These are phyloP conservation scores for Epistrophella euchroma DNA, from an alignment of 2,888 invertebrate species.

Conservation along the genomic window DNA sequence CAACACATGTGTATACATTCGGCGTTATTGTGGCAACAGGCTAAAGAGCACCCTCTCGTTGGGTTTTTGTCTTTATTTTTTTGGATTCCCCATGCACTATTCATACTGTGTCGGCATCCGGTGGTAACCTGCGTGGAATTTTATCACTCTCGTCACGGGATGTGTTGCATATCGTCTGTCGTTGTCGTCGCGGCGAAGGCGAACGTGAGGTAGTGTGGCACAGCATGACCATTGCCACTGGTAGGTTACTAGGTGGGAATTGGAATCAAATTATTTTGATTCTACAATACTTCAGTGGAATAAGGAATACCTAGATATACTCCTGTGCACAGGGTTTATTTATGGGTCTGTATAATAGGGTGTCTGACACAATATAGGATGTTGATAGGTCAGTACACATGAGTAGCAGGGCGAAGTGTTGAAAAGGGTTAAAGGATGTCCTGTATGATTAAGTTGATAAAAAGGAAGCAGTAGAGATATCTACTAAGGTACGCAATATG, in stretches of 20 bases:
- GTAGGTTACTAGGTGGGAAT: constrained; percentile 64
- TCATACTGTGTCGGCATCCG: constrained; percentile 45
- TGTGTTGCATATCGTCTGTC: constrained; percentile 52
- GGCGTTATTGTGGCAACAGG: constrained; percentile 31
- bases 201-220: constrained; percentile 52
- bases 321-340: constrained; percentile 28
- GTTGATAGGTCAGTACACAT: neutral
- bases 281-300: constrained; percentile 42
- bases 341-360: constrained; percentile 3
- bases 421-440: constrained; percentile 17
- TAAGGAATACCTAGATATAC: neutral
- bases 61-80: constrained; percentile 36
- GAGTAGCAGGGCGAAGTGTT: neutral
- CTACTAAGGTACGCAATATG: too few species aligned
- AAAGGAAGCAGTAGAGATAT: neutral
- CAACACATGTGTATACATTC: constrained; percentile 45
- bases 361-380: neutral
- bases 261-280: constrained; percentile 49
- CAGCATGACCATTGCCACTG: constrained; percentile 64
- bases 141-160: constrained; percentile 53
- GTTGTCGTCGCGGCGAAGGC: constrained; percentile 1
- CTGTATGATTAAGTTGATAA: neutral
- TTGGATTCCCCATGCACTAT: constrained; percentile 50
- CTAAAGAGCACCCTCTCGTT: constrained; percentile 49
- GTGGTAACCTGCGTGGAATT: constrained; percentile 70